Percentiles rank a stretch among this genome's conserved stretches.
These are phyloP conservation scores for Ifrita kowaldi DNA, from an alignment of 2,113 vertebrate species.

Conservation along the genomic window DNA sequence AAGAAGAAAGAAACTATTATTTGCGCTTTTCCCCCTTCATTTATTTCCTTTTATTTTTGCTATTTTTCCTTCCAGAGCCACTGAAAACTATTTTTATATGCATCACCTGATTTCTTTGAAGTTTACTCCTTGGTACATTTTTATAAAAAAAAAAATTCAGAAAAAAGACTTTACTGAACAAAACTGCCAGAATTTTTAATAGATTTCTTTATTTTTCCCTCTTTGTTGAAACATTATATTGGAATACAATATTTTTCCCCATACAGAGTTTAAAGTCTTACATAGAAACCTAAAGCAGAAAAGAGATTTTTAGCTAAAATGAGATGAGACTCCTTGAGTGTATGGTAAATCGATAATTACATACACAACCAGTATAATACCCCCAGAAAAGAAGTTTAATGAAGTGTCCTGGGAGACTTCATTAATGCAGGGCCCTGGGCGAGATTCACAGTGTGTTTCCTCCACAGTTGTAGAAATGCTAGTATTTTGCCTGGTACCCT, in stretches of 20 bases:
- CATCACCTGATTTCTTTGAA: slow-evolving; percentile 61
- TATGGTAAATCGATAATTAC: not conserved
- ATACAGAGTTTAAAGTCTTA: not conserved
- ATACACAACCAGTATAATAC: not conserved
- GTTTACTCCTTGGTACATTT: slow-evolving; percentile 65
- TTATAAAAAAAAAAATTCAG: slow-evolving; percentile 52
- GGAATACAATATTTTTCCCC: not conserved
- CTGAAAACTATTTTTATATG: slow-evolving; percentile 81
- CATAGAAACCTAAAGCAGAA: not conserved
- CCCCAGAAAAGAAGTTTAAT: not conserved
- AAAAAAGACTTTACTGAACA: slow-evolving; percentile 29
- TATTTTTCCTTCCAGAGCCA: slow-evolving; percentile 68
- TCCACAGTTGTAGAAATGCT: not conserved
- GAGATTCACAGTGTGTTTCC: not conserved
- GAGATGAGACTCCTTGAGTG: not conserved
- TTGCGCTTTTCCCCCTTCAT: not conserved
- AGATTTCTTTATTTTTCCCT: slow-evolving; percentile 48
- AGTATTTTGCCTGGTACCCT: not conserved
- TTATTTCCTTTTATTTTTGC: slow-evolving; percentile 36
- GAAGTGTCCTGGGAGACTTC: too few species aligned
- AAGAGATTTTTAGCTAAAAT: not conserved
- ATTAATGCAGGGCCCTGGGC: not conserved
- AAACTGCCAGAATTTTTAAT: slow-evolving; percentile 50
- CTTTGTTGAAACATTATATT: not conserved
- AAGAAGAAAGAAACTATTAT: slow-evolving; percentile 11